Percentiles rank a stretch among this genome's conserved stretches.
These are phyloP conservation scores for Drymonia ruficornis DNA, from an alignment of 2,888 invertebrate genomes.

Conservation along the genomic window DNA sequence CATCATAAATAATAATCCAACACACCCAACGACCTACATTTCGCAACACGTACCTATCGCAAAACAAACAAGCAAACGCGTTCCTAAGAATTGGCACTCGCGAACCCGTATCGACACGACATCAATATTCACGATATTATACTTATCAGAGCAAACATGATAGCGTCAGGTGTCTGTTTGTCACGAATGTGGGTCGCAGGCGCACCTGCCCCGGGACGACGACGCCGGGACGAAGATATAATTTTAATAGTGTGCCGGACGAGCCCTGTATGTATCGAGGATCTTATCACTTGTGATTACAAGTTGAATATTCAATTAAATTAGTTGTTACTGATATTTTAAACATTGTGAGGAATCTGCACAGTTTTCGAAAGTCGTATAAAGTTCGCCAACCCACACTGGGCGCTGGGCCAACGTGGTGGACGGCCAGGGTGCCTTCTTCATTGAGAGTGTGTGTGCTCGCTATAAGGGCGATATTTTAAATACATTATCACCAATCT, in stretches of 20 bases:
- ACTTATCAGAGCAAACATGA: conserved; percentile 42
- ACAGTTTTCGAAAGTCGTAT: too few species aligned
- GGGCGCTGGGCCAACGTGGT: too few species aligned
- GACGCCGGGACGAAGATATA: not conserved
- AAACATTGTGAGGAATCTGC: too few species aligned
- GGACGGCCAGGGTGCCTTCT: too few species aligned
- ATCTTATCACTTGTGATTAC: not conserved
- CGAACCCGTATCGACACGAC: conserved; percentile 47
- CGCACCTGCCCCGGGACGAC: conserved; percentile 29
- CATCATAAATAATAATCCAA: not conserved
- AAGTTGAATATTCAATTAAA: not conserved
- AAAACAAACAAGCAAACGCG: conserved; percentile 48
- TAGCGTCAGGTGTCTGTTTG: conserved; percentile 42
- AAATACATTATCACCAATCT: too few species aligned
- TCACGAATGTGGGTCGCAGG: conserved; percentile 40
- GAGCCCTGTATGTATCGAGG: not conserved
- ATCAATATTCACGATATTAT: conserved; percentile 45
- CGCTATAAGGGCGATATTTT: too few species aligned
- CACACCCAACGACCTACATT: conserved; percentile 32
- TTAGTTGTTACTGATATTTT: too few species aligned
- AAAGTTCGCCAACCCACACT: too few species aligned
- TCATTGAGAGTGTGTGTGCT: too few species aligned
- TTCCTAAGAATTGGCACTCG: conserved; percentile 52
- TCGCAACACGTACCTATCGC: conserved; percentile 30
- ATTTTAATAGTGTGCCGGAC: not conserved